These are phyloP conservation scores for Mobula birostris DNA, from an alignment of 2,113 vertebrate species.

Conservation along the genomic window DNA sequence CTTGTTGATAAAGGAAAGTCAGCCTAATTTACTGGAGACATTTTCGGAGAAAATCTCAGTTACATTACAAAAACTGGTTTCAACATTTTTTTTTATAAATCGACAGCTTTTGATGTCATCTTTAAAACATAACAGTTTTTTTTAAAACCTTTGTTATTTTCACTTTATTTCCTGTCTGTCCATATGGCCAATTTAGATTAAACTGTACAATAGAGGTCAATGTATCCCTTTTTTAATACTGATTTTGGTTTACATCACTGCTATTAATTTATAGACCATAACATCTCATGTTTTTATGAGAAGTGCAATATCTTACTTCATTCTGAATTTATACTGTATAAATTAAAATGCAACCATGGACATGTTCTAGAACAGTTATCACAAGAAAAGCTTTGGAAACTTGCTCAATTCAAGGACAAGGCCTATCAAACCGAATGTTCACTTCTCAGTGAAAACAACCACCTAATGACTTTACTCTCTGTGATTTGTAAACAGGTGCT, in stretches of 20 bases:
- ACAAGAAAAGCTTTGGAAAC: not conserved
- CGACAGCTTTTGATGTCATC: conserved; percentile 8
- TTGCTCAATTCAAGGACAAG: conserved; percentile 8
- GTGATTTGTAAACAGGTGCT: not conserved
- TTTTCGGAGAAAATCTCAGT: not conserved
- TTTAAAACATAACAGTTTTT: not conserved
- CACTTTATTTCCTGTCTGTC: not conserved
- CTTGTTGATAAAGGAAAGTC: not conserved
- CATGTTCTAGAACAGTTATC: not conserved
- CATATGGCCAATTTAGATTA: not conserved
- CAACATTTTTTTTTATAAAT: not conserved
- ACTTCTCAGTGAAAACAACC: not conserved
- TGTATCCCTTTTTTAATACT: conserved; percentile 15
- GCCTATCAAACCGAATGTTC: not conserved
- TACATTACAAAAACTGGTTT: not conserved
- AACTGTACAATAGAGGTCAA: conserved; percentile 15
- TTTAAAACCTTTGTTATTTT: not conserved
- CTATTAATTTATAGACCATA: not conserved
- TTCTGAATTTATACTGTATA: not conserved
- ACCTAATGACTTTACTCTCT: not conserved
- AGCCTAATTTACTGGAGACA: not conserved
- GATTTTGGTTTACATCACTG: conserved; percentile 15
- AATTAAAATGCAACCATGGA: not conserved
- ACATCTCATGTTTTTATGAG: not conserved
- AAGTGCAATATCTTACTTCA: not conserved